phyloP scores from a whole-genome alignment of 2,113 vertebrate species.

The Carettochelys insculpta region DNA sequence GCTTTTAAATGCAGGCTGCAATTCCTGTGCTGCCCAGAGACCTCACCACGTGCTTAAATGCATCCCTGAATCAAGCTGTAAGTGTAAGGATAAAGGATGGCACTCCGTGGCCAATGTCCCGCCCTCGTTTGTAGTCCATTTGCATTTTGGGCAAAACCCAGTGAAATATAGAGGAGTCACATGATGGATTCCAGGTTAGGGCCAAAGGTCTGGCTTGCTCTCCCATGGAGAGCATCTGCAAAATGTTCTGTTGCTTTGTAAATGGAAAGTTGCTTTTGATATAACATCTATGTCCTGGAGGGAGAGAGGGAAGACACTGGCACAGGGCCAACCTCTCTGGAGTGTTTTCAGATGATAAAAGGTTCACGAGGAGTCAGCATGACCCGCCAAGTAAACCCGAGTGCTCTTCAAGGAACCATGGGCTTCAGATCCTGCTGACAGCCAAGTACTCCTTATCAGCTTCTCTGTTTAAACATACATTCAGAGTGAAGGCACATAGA shows the following conservation, averaged over 20 bases:
- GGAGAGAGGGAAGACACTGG: constrained; percentile 43
- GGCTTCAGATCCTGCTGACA: constrained; percentile 68
- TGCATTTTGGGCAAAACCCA: constrained; percentile 54
- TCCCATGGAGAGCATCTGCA: constrained; percentile 56
- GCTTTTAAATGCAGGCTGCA: neutral
- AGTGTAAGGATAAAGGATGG: neutral
- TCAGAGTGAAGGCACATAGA: neutral
- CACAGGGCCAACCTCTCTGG: constrained; percentile 41
- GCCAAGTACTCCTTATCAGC: constrained; percentile 62
- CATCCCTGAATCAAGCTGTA: neutral
- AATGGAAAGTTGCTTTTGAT: constrained; percentile 65
- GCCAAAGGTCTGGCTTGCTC: neutral
- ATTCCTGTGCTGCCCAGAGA: constrained; percentile 6
- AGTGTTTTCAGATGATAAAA: constrained; percentile 62
- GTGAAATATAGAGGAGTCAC: constrained; percentile 58
- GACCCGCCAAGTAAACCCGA: constrained; percentile 69
- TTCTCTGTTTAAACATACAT: constrained; percentile 44
- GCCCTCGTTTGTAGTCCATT: constrained; percentile 51
- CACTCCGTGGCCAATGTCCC: neutral
- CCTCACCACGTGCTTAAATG: neutral
- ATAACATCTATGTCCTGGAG: constrained; percentile 63
- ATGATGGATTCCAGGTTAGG: constrained; percentile 27
- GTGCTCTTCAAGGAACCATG: constrained; percentile 54
- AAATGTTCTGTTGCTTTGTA: constrained; percentile 69
- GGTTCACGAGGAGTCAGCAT: constrained; percentile 60